Evolutionary conservation across 2,797 vertebrate genomes (phyloP).

Genomic region (Salarias fasciatus): DNA sequence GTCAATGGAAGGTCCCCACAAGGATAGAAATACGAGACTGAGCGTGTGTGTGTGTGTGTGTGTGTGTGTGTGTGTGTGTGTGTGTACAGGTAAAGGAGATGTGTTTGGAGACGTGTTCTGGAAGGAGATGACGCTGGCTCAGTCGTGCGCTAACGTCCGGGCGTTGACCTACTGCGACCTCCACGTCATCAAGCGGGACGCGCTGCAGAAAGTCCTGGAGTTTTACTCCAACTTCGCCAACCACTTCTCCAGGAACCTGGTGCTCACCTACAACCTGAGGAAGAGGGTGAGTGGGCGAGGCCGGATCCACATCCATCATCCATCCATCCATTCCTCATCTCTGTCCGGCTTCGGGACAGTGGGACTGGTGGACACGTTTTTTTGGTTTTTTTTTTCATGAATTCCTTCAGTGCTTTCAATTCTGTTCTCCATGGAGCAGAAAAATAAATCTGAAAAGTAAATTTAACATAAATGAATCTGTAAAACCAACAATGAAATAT

Average conservation of each 20-base stretch:
- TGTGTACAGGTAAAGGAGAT: slow-evolving; percentile 89
- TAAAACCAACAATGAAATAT: no score
- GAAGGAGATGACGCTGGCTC: slow-evolving; percentile 92
- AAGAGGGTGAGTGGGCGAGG: slow-evolving; percentile 86
- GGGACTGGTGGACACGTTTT: no score
- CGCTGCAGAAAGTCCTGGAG: slow-evolving; percentile 94
- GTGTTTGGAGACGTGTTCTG: slow-evolving; percentile 97
- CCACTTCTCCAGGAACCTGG: slow-evolving; percentile 93
- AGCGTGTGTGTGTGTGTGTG: background rate
- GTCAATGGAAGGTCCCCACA: no score
- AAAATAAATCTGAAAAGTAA: no score
- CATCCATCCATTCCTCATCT: no score
- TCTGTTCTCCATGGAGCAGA: no score
- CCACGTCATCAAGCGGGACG: slow-evolving; percentile 93
- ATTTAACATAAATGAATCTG: no score
- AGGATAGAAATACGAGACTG: no score
- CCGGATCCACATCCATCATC: no score
- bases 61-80: slow-evolving; percentile 5
- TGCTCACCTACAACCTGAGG: slow-evolving; percentile 94
- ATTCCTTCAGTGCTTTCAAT: no score
- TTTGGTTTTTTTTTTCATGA: no score
- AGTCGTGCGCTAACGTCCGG: slow-evolving; percentile 94
- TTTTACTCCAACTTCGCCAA: slow-evolving; percentile 94
- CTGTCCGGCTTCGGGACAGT: no score
- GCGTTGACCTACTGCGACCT: slow-evolving; percentile 96